phyloP scores from a whole-genome alignment of 2,888 invertebrate genomes.

The Morpho helenor region DNA sequence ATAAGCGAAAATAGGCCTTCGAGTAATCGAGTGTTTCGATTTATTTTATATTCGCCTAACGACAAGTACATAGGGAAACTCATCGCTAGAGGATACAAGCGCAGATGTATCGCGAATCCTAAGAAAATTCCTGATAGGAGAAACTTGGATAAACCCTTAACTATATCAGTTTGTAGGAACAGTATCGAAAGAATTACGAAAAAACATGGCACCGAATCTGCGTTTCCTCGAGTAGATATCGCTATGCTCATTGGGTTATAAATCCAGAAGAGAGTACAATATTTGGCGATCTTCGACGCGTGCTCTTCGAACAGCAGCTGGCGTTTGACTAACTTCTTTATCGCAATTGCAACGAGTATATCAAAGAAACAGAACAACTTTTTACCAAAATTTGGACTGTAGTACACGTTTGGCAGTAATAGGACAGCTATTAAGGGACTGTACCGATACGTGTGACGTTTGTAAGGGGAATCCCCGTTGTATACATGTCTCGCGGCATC shows the following conservation, averaged over 20 bases:
- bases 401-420: slow-evolving; percentile 88
- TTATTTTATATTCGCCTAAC: slow-evolving; percentile 54
- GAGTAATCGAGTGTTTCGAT: slow-evolving; percentile 43
- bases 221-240: slow-evolving; percentile 96
- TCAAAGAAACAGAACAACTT: slow-evolving; percentile 90
- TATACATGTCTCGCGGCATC: slow-evolving; percentile 93
- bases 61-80: slow-evolving; percentile 86
- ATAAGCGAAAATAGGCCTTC: slow-evolving; percentile 64
- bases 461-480: slow-evolving; percentile 90
- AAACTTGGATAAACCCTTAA: slow-evolving; percentile 52
- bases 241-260: slow-evolving; percentile 96
- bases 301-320: slow-evolving; percentile 39
- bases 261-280: slow-evolving; percentile 85
- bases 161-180: slow-evolving; percentile 74
- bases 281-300: slow-evolving; percentile 42
- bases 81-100: slow-evolving; percentile 95
- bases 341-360: slow-evolving; percentile 85
- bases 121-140: slow-evolving; percentile 86
- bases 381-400: slow-evolving; percentile 89
- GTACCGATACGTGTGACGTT: slow-evolving; percentile 95
- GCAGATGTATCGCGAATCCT: slow-evolving; percentile 93
- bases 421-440: slow-evolving; percentile 93
- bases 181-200: slow-evolving; percentile 89
- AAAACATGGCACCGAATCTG: slow-evolving; percentile 93
- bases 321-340: slow-evolving; percentile 80